Conservation (phyloP, 2,888 invertebrate genomes). For the Sicus ferrugineus region DNA sequence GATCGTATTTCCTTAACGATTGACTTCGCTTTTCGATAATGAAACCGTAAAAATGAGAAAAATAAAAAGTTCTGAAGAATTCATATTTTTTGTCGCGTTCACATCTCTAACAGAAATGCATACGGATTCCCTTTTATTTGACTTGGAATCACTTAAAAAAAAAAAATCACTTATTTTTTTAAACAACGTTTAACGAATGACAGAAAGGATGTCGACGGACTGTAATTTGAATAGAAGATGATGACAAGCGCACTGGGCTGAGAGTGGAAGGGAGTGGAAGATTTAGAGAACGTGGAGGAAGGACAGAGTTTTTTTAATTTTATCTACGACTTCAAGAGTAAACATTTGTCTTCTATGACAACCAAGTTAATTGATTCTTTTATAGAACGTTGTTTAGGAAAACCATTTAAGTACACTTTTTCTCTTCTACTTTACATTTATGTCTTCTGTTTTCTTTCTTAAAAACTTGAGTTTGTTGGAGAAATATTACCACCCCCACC, state of each 20-base stretch:
- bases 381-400: neutral
- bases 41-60: neutral
- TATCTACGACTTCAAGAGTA: neutral
- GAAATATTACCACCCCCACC: neutral
- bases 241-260: neutral
- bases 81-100: neutral
- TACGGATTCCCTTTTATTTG: neutral
- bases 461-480: no score
- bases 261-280: no score
- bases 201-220: neutral
- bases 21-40: slow-evolving; percentile 7
- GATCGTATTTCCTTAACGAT: neutral
- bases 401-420: neutral
- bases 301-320: neutral
- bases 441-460: no score
- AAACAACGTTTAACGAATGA: neutral
- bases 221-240: neutral
- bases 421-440: no score
- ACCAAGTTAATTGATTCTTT: neutral
- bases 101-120: neutral
- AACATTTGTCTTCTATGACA: no score
- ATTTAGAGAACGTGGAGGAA: no score
- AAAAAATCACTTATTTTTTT: neutral
- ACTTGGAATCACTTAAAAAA: neutral
- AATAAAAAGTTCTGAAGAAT: neutral